These are phyloP conservation scores for Falco concolor DNA, from an alignment of 2,797 vertebrate species.

Conservation along the genomic window DNA sequence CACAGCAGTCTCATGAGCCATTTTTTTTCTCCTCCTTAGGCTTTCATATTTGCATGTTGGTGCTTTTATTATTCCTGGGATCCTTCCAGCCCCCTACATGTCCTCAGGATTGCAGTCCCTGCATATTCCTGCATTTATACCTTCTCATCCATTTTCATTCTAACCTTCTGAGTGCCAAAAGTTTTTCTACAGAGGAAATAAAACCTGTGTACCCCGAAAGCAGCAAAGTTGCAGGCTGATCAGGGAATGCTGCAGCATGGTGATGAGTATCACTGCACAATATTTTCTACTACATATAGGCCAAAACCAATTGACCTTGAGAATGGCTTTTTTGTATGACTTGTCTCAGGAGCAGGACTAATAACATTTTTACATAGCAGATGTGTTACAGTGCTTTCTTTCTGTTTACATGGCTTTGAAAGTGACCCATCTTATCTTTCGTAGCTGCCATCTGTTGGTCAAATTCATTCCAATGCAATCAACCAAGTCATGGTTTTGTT, in stretches of 20 bases:
- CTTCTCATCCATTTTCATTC: neutral
- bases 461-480: slow-evolving; percentile 29
- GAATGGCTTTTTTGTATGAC: neutral
- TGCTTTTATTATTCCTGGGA: neutral
- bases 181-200: neutral
- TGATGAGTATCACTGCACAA: neutral
- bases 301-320: neutral
- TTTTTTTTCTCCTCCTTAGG: neutral
- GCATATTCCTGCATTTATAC: neutral
- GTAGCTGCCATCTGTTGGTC: slow-evolving; percentile 35
- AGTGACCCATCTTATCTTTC: neutral
- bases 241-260: neutral
- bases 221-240: neutral
- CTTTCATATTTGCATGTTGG: neutral
- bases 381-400: neutral
- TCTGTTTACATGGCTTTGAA: neutral
- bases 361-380: neutral
- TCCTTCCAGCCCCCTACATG: neutral
- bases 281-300: neutral
- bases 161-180: neutral
- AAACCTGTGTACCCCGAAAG: neutral
- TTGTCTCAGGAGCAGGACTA: neutral
- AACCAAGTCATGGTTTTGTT: neutral
- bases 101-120: neutral
- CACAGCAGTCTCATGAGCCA: neutral